Conservation (phyloP, 2,888 invertebrate species). For the Dilophus febrilis region DNA sequence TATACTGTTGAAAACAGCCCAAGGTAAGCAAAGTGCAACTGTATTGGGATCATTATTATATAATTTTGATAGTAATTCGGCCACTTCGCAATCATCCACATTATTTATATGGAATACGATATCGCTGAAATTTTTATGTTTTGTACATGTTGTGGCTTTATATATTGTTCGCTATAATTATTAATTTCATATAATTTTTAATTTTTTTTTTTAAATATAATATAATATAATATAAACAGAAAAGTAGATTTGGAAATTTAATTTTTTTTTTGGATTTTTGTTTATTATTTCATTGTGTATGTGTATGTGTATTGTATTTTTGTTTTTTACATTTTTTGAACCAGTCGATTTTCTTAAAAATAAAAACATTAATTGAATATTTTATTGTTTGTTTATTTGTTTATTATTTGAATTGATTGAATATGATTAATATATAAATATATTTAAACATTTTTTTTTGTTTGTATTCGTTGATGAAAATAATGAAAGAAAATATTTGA, state of each 20-base stretch:
- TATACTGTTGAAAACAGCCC: slow-evolving; percentile 66
- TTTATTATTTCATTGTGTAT: no score
- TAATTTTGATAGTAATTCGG: slow-evolving; percentile 29
- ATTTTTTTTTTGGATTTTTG: no score
- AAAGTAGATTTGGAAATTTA: neutral
- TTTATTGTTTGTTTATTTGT: no score
- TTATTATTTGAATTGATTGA: no score
- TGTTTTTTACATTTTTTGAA: no score
- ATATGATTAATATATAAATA: no score
- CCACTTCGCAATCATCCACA: slow-evolving; percentile 10
- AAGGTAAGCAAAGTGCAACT: slow-evolving; percentile 52
- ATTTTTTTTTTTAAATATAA: neutral
- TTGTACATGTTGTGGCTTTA: slow-evolving; percentile 4
- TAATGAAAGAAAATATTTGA: no score
- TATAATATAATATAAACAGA: neutral
- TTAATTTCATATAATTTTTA: neutral
- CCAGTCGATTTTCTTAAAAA: no score
- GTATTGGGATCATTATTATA: slow-evolving; percentile 29
- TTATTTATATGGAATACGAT: neutral
- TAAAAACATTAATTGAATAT: no score
- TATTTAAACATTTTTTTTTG: no score
- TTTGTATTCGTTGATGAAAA: no score
- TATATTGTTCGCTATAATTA: neutral
- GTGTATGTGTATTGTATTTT: no score
- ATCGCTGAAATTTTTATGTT: slow-evolving; percentile 3